phyloP scores from a whole-genome alignment of 2,888 invertebrate genomes.

The Thereva nobilitata region DNA sequence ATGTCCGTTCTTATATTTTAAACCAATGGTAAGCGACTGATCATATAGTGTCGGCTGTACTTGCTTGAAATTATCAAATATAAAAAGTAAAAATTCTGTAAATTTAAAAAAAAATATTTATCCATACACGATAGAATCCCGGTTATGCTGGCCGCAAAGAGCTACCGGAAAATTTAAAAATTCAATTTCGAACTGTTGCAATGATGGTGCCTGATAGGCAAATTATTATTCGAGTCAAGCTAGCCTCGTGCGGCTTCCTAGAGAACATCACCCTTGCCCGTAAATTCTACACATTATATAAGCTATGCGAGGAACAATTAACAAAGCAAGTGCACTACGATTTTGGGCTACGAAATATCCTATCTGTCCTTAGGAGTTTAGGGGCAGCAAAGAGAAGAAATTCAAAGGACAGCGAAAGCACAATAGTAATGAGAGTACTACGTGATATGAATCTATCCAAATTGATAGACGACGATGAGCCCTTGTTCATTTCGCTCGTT shows the following conservation, averaged over 20 bases:
- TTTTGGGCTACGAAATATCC: constrained; percentile 92
- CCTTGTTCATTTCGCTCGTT: constrained; percentile 93
- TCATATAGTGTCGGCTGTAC: not conserved
- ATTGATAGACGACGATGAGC: constrained; percentile 95
- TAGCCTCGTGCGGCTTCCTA: constrained; percentile 93
- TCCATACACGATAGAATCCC: constrained; percentile 72
- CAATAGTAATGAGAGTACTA: constrained; percentile 95
- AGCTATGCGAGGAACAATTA: constrained; percentile 94
- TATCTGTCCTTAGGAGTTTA: constrained; percentile 89
- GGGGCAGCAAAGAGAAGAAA: constrained; percentile 92
- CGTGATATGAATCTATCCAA: constrained; percentile 98
- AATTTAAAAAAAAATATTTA: not conserved
- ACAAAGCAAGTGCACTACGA: constrained; percentile 98
- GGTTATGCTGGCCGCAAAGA: constrained; percentile 97
- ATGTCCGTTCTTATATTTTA: no score
- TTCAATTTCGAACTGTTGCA: constrained; percentile 95
- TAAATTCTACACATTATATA: constrained; percentile 95
- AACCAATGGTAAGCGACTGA: no score
- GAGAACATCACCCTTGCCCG: constrained; percentile 93
- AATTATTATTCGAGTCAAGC: constrained; percentile 94
- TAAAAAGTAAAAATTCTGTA: not conserved
- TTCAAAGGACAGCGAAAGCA: constrained; percentile 90
- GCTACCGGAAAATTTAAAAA: constrained; percentile 94
- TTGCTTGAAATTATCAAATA: not conserved
- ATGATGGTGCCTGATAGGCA: constrained; percentile 99